These are phyloP conservation scores for Pseudomyrmex dendroicus DNA, from an alignment of 1,140 invertebrate genomes.

Conservation along the genomic window DNA sequence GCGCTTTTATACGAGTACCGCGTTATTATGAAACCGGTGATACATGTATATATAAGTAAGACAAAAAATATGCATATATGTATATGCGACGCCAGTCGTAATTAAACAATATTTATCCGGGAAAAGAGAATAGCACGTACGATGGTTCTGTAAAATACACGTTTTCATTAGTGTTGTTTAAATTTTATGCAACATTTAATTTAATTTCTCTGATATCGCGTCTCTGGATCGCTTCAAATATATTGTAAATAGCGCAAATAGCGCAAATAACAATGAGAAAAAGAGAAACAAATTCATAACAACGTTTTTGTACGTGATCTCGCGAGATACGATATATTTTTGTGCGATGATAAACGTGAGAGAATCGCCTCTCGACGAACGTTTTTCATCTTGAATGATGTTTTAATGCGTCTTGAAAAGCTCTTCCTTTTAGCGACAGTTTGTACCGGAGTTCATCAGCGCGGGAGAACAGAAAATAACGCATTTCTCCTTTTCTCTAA, in stretches of 20 bases:
- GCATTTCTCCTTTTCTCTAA: not conserved
- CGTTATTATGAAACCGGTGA: not conserved
- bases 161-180: too few species aligned
- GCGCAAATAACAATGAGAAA: too few species aligned
- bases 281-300: not conserved
- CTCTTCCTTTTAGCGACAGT: constrained; percentile 13
- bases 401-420: constrained; percentile 12
- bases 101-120: not conserved
- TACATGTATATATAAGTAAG: not conserved
- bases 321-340: not conserved
- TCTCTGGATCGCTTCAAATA: not conserved
- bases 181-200: not conserved
- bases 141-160: too few species aligned
- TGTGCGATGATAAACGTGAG: not conserved
- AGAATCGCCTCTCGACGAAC: not conserved
- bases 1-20: constrained; percentile 15
- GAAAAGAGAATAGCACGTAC: not conserved
- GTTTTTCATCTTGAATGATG: constrained; percentile 28
- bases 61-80: not conserved
- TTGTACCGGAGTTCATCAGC: constrained; percentile 38
- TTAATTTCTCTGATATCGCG: not conserved
- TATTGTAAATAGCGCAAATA: not conserved
- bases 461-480: constrained; percentile 4
- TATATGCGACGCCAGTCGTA: not conserved
- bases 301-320: not conserved